A percentile compares a stretch with the other conserved stretches of the same genome.
Evolutionary conservation across 2,113 vertebrate species (phyloP).

Genomic region (Sceloporus tristichus): DNA sequence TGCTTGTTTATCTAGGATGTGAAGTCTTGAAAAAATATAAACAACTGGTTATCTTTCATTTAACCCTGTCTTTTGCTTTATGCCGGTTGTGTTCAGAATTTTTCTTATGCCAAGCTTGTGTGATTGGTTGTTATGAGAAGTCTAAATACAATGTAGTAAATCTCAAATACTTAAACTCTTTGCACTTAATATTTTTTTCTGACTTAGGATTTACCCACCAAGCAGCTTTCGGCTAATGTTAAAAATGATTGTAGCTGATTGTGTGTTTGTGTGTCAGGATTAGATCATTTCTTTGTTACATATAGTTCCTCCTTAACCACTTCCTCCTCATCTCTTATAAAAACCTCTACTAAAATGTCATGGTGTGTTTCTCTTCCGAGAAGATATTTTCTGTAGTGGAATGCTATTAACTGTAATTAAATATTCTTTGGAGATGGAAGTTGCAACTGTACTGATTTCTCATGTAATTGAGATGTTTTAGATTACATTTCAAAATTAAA

Average conservation of each 20-base stretch:
- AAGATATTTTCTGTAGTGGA: slow-evolving; percentile 29
- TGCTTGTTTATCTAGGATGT: slow-evolving; percentile 55
- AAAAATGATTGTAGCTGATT: neutral
- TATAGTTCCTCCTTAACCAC: neutral
- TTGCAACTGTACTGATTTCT: neutral
- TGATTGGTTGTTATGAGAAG: neutral
- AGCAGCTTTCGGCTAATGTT: slow-evolving; percentile 14
- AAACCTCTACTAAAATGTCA: neutral
- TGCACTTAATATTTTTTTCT: slow-evolving; percentile 20
- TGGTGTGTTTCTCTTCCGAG: slow-evolving; percentile 38
- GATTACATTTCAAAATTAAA: slow-evolving; percentile 24
- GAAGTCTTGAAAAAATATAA: slow-evolving; percentile 38
- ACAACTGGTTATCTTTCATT: neutral
- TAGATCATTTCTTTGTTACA: neutral
- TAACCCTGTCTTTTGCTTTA: slow-evolving; percentile 32
- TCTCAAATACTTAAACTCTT: neutral
- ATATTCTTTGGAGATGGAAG: slow-evolving; percentile 27
- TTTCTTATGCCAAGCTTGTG: neutral
- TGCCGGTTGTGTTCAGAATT: neutral
- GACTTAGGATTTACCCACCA: neutral
- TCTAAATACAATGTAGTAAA: slow-evolving; percentile 24
- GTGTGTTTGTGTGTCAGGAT: neutral
- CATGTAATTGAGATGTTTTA: slow-evolving; percentile 33
- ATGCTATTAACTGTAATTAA: slow-evolving; percentile 47
- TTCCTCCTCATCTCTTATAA: neutral